Evolutionary conservation across 2,113 vertebrate species (phyloP).

Genomic region (Tychaedon coryphoeus): DNA sequence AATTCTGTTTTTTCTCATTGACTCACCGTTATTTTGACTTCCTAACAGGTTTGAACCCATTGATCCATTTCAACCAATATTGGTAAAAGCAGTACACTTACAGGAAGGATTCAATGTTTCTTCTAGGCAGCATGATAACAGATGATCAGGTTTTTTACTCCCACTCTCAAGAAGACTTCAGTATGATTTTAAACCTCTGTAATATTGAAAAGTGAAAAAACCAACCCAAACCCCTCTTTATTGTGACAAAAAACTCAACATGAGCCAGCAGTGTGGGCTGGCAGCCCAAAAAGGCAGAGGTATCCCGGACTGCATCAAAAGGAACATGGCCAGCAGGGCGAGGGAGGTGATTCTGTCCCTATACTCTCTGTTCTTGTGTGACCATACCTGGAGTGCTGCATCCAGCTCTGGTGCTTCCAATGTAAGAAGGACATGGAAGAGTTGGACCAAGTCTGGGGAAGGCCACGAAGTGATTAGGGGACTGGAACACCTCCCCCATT

Average conservation of each 20-base stretch:
- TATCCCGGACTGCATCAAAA: neutral
- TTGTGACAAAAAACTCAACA: neutral
- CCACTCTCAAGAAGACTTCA: neutral
- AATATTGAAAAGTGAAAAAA: neutral
- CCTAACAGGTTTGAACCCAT: neutral
- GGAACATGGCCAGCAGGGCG: rapidly evolving
- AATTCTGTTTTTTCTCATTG: neutral
- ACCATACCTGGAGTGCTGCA: neutral
- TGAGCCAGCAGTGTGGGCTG: neutral
- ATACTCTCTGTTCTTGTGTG: neutral
- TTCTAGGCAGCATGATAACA: neutral
- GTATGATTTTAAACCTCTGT: neutral
- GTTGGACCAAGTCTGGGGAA: neutral
- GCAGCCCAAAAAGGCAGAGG: neutral
- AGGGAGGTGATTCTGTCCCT: neutral
- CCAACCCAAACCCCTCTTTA: neutral
- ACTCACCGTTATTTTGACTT: neutral
- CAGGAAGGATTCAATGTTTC: neutral
- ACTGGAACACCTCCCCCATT: neutral
- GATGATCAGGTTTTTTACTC: neutral
- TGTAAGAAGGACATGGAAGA: neutral
- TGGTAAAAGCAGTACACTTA: neutral
- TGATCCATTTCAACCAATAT: neutral
- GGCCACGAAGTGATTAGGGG: neutral
- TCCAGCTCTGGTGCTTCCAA: neutral